Evolutionary conservation across 2,113 vertebrate species (phyloP), one percentile per base, ranked within the genome.

Genomic region (Datnioides undecimradiatus): DNA sequence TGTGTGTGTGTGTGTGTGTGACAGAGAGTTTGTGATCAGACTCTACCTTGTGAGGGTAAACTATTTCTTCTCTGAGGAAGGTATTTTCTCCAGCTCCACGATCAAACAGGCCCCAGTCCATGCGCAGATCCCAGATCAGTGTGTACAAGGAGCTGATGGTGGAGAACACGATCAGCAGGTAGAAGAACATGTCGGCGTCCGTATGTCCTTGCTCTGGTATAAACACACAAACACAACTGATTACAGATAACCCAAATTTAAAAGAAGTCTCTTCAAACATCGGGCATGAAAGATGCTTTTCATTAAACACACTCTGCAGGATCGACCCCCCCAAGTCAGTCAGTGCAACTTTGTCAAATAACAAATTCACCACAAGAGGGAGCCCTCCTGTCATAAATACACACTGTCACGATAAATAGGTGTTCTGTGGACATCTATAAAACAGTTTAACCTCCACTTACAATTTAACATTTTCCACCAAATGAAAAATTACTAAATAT

Each of bases 71-170:
- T 65, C 98, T 94, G 80, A 99, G 96, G 90, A 99, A 99, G 79
- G 96, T 98, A 87, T 99, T 98, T 91, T 99, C 98, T 81, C 98
- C 97, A 12, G 98, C 98, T 29, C 97, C 97, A 34, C 95, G 96
- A 92, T 99, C 98, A 85, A 99, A 99, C 89, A 99, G 95, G 63
- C 98, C 98, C 98, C 98, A 99, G 93, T 99, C 98, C 98, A 99
- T 99, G 88, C 97, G 98, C 86, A 99, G 95, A 88, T 99, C 98
- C 98, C 98, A 99, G 91, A 98, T 98, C 52, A 99, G 97, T 1
- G 97, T 99, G 85, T 99, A 99, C 75, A 96, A 95, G 33, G 98
- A 98, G 93, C 97, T 99, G 95, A 98, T 93, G 75, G 95, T 92
- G 66, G 92, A 97, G 92, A 95, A 98, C 72, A 97, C 86, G 41